phyloP scores from a whole-genome alignment of 2,113 vertebrate species.

The Aspiorhynchus laticeps region DNA sequence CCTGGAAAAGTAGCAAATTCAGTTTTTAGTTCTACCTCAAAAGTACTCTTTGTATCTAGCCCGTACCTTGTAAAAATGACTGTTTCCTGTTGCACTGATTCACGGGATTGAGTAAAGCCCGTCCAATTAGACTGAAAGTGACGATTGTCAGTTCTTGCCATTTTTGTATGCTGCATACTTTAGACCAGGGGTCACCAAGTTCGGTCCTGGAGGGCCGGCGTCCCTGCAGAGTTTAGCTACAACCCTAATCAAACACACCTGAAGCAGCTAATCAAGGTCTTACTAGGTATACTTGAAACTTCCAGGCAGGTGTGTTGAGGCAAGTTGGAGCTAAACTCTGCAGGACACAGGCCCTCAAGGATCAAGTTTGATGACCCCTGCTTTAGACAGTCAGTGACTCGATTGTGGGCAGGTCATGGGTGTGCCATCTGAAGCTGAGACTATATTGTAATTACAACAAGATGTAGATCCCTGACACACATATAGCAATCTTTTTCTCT shows the following conservation, averaged over 20 bases:
- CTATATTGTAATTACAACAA: conserved; percentile 4
- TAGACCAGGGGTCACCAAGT: too few relatives aligned
- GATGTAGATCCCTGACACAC: background rate
- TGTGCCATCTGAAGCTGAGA: background rate
- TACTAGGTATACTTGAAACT: too few relatives aligned
- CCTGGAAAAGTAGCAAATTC: background rate
- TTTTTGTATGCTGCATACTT: background rate
- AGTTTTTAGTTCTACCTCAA: background rate
- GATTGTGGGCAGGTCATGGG: background rate
- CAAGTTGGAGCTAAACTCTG: too few relatives aligned
- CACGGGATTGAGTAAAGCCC: background rate
- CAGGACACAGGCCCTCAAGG: too few relatives aligned
- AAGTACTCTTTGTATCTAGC: background rate
- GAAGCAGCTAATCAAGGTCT: too few relatives aligned
- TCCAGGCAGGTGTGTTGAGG: too few relatives aligned
- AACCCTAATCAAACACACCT: too few relatives aligned
- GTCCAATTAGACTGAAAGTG: background rate
- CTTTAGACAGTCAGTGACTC: background rate
- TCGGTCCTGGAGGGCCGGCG: too few relatives aligned
- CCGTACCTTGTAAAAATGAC: background rate
- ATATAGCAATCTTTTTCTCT: conserved; percentile 12
- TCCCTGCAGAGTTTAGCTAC: too few relatives aligned
- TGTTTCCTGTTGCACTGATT: background rate
- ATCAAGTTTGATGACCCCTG: too few relatives aligned
- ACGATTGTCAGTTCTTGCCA: background rate